These are phyloP conservation scores for Rhynchophorus ferrugineus DNA, from an alignment of 1,140 invertebrate genomes.

Conservation along the genomic window DNA sequence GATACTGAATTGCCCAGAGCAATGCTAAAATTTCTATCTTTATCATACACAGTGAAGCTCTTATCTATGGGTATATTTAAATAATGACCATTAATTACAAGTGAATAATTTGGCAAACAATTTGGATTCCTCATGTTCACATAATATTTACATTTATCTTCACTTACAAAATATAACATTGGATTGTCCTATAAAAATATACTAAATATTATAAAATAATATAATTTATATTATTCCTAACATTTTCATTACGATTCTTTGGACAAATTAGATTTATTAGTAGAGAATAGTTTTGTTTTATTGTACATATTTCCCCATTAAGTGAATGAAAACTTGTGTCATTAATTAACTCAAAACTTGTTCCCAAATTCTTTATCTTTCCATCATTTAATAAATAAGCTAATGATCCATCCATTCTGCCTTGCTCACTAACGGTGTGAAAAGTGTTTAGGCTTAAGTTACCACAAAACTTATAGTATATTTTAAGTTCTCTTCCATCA, in stretches of 20 bases:
- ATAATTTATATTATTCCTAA: too few relatives aligned
- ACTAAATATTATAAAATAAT: too few relatives aligned
- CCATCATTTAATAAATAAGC: not conserved
- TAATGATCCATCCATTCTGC: too few relatives aligned
- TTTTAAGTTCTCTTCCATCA: not conserved
- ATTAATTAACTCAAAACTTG: not conserved
- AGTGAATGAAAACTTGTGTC: too few relatives aligned
- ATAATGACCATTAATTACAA: not conserved
- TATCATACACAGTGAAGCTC: not conserved
- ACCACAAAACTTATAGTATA: not conserved
- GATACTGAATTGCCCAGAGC: not conserved
- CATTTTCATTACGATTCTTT: too few relatives aligned
- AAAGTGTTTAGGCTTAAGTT: too few relatives aligned
- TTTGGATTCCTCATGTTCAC: not conserved
- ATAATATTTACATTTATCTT: not conserved
- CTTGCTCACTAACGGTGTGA: too few relatives aligned
- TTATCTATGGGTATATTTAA: too few relatives aligned
- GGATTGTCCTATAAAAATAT: not conserved
- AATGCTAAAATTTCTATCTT: conserved; percentile 10
- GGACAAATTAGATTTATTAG: too few relatives aligned
- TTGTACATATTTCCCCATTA: too few relatives aligned
- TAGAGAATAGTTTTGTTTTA: too few relatives aligned
- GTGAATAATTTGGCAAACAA: not conserved
- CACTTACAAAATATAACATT: not conserved
- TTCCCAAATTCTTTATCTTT: not conserved